phyloP scores from a whole-genome alignment of 2,888 invertebrate genomes.

The Sinodicranocentrus sp. region DNA sequence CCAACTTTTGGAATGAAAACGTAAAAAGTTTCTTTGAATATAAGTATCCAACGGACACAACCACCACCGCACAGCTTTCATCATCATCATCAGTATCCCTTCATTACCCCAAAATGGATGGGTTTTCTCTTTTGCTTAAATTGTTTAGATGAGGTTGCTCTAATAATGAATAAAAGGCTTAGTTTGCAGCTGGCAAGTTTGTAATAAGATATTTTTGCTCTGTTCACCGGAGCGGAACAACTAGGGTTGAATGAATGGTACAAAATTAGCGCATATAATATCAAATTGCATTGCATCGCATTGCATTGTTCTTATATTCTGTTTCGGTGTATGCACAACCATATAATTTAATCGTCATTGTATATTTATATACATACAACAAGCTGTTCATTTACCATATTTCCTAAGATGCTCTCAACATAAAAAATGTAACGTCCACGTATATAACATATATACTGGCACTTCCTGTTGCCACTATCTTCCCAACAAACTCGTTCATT shows the following conservation, averaged over 20 bases:
- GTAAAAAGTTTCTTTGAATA: not conserved
- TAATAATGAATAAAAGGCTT: not conserved
- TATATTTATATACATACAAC: not conserved
- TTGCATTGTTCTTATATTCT: not conserved
- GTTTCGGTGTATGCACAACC: not conserved
- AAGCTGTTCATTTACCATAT: not conserved
- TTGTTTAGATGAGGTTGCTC: not conserved
- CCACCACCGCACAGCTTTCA: not conserved
- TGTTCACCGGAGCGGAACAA: not conserved
- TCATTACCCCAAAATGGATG: constrained; percentile 2
- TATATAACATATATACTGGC: not conserved
- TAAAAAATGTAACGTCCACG: not conserved
- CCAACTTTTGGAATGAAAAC: not conserved
- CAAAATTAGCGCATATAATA: constrained; percentile 1
- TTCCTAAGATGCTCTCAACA: not conserved
- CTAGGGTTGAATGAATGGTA: not conserved
- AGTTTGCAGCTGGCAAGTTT: not conserved
- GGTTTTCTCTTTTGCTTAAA: constrained; percentile 8
- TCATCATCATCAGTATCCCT: not conserved
- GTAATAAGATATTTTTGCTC: not conserved
- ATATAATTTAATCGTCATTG: not conserved
- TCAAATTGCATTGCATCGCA: not conserved
- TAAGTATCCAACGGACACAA: not conserved
- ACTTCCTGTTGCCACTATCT: not conserved
- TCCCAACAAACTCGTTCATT: not conserved